A percentile compares a stretch with the other conserved stretches of the same genome.
Conservation (phyloP, 2,888 invertebrate species). For the Lottia scabra region DNA sequence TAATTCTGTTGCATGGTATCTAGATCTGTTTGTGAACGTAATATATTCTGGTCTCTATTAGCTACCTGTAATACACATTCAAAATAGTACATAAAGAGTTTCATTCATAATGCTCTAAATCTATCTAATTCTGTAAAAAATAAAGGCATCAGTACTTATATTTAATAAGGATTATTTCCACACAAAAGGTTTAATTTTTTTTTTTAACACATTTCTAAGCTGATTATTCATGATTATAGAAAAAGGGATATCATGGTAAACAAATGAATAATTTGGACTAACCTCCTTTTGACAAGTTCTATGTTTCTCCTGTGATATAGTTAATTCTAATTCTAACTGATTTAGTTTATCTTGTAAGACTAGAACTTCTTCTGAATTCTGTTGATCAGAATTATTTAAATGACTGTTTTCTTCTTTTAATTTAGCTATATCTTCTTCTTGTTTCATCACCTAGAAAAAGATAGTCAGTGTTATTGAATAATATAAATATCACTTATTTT, state of each 20-base stretch:
- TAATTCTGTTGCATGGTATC: slow-evolving; percentile 65
- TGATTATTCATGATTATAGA: no score
- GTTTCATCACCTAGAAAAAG: slow-evolving; percentile 53
- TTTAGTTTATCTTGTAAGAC: slow-evolving; percentile 59
- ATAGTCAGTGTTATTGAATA: no score
- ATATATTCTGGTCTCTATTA: slow-evolving; percentile 62
- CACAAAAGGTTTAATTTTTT: no score
- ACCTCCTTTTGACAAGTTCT: slow-evolving; percentile 68
- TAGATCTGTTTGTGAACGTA: slow-evolving; percentile 64
- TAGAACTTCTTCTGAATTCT: slow-evolving; percentile 45
- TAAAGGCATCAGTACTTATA: no score
- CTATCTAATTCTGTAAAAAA: no score
- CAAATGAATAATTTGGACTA: no score
- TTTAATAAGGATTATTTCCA: no score
- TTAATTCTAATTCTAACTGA: slow-evolving; percentile 64
- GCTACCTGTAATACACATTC: slow-evolving; percentile 54
- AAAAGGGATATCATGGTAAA: no score
- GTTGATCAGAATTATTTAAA: slow-evolving; percentile 51
- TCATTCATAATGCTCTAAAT: no score
- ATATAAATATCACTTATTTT: no score
- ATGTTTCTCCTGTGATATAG: slow-evolving; percentile 68
- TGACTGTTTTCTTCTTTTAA: slow-evolving; percentile 60
- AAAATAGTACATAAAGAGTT: background rate
- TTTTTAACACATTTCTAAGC: no score
- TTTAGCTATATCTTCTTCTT: slow-evolving; percentile 62